These are phyloP conservation scores for Sphaerophoria rueppellii DNA, from an alignment of 2,888 invertebrate species.

Conservation along the genomic window DNA sequence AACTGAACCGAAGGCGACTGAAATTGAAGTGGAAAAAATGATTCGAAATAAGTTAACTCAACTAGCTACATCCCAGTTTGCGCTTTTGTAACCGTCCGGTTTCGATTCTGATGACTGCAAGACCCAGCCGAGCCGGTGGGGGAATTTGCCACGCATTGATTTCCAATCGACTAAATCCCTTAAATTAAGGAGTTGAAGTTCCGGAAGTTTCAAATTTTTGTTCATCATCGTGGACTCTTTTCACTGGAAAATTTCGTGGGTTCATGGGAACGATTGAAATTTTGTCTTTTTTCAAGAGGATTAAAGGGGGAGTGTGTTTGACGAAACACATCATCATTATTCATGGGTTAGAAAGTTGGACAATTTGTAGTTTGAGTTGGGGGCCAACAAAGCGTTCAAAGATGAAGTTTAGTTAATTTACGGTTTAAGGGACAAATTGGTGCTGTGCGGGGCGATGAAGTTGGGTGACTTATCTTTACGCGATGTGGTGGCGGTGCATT, in stretches of 20 bases:
- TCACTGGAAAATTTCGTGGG: not conserved
- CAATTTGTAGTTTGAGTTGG: not conserved
- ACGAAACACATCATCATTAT: slow-evolving; percentile 19
- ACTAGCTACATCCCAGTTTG: not conserved
- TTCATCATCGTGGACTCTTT: slow-evolving; percentile 14
- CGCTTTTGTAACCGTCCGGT: not conserved
- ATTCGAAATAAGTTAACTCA: slow-evolving; percentile 45
- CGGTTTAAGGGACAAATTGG: not conserved
- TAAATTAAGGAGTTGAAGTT: slow-evolving; percentile 58
- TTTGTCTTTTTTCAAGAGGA: slow-evolving; percentile 14
- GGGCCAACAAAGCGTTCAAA: not conserved
- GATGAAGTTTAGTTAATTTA: slow-evolving; percentile 51
- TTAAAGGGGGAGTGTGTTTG: not conserved
- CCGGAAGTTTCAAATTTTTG: slow-evolving; percentile 52
- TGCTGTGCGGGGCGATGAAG: not conserved
- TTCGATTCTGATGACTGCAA: slow-evolving; percentile 29
- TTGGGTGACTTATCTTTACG: too few relatives aligned
- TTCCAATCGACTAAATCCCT: slow-evolving; percentile 62
- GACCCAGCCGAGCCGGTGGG: slow-evolving; percentile 27
- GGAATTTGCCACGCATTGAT: slow-evolving; percentile 49
- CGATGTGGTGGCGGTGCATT: not conserved
- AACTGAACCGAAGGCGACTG: slow-evolving; percentile 4
- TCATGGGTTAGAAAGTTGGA: slow-evolving; percentile 5
- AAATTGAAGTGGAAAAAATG: slow-evolving; percentile 49
- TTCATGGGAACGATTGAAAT: slow-evolving; percentile 4